Conservation (phyloP, 2,797 vertebrate genomes). For the Ateles fusciceps region DNA sequence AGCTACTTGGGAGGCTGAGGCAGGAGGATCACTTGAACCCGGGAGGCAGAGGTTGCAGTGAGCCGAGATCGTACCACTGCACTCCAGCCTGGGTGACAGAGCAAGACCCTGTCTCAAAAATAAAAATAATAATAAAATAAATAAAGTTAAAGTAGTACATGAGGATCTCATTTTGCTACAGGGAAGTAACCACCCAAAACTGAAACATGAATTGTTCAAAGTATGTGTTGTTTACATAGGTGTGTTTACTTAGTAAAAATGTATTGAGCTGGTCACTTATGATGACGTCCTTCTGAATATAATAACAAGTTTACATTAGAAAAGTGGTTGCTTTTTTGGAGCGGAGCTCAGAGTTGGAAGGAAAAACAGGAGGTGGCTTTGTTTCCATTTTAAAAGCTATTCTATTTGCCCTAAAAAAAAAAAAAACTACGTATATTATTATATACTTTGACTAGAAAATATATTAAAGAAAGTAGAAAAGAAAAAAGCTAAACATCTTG, state of each 20-base stretch:
- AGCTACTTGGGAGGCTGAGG: too few species aligned
- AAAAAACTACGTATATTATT: not conserved
- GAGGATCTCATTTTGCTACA: not conserved
- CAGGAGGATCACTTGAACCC: too few species aligned
- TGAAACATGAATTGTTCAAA: not conserved
- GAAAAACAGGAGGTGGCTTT: not conserved
- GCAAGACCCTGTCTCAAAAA: too few species aligned
- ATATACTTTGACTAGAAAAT: not conserved
- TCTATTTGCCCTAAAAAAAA: not conserved
- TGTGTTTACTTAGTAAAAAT: not conserved
- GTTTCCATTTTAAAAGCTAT: not conserved
- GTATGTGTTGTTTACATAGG: not conserved
- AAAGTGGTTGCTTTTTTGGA: not conserved
- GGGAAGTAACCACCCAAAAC: not conserved
- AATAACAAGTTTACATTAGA: not conserved
- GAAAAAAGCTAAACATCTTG: not conserved
- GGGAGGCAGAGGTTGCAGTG: too few species aligned
- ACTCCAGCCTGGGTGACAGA: too few species aligned
- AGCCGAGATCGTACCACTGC: accelerated
- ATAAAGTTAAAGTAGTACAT: not conserved
- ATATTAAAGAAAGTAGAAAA: not conserved
- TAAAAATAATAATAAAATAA: too few species aligned
- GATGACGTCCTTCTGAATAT: not conserved
- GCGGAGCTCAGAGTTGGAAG: not conserved
- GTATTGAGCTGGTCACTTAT: not conserved